These are phyloP conservation scores for Aeoliscus strigatus DNA, from an alignment of 2,797 vertebrate species.

Conservation along the genomic window DNA sequence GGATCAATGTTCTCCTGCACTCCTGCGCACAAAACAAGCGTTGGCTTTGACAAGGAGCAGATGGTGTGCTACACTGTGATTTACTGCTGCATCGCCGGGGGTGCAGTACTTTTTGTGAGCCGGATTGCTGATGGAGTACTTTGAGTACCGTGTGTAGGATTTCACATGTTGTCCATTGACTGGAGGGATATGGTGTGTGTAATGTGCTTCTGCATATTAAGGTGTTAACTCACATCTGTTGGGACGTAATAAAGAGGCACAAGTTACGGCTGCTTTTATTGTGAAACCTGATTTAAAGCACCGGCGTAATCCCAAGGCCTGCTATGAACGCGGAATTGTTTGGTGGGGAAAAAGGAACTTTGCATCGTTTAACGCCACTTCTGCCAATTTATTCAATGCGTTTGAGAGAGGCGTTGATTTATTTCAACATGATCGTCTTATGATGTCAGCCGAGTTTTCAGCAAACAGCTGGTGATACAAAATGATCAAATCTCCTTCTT, in stretches of 20 bases:
- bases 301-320: conserved; percentile 5
- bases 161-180: conserved; percentile 46
- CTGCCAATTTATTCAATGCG: no score
- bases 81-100: conserved; percentile 62
- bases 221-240: conserved; percentile 45
- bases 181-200: conserved; percentile 31
- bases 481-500: conserved; percentile 9
- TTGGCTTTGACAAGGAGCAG: conserved; percentile 57
- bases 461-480: conserved; percentile 6
- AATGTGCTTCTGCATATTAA: conserved; percentile 44
- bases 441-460: neutral
- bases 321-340: conserved; percentile 19
- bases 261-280: conserved; percentile 20
- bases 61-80: conserved; percentile 64
- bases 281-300: conserved; percentile 17
- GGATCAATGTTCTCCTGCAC: conserved; percentile 43
- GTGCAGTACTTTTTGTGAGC: conserved; percentile 58
- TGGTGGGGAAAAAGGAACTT: conserved; percentile 1
- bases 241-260: conserved; percentile 10
- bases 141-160: conserved; percentile 51
- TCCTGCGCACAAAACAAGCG: conserved; percentile 36
- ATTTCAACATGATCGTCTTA: neutral
- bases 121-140: conserved; percentile 63
- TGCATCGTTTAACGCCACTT: neutral
- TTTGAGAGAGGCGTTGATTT: no score